Percentiles rank a stretch among this genome's conserved stretches.
These are phyloP conservation scores for Drosophila nr. fundita DNA, from an alignment of 2,888 invertebrate genomes.

Conservation along the genomic window DNA sequence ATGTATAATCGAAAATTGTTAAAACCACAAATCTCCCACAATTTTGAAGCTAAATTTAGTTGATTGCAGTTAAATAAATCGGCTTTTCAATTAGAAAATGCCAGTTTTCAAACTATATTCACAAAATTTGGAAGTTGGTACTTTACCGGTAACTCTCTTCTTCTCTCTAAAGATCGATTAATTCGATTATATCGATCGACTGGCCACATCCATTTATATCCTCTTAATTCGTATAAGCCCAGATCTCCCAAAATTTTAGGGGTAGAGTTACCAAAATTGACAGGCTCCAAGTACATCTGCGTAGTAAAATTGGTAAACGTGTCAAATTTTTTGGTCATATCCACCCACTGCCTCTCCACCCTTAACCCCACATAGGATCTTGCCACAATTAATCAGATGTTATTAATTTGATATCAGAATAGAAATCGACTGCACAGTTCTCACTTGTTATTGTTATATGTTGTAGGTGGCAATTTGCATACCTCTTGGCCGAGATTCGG, in stretches of 20 bases:
- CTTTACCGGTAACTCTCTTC: not conserved
- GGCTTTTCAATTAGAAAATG: not conserved
- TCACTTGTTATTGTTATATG: not conserved
- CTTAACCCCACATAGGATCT: not conserved
- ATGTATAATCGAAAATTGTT: not conserved
- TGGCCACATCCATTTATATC: too few relatives aligned
- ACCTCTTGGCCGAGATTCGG: slow-evolving; percentile 67
- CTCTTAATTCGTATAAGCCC: not conserved
- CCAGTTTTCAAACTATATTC: not conserved
- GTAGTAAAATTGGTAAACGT: not conserved
- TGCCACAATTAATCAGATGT: not conserved
- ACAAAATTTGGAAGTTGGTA: not conserved
- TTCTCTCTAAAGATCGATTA: not conserved
- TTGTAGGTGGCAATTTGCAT: too few relatives aligned
- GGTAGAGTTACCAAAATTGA: not conserved
- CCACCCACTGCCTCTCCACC: too few relatives aligned
- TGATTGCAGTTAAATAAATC: not conserved
- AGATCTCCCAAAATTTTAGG: not conserved
- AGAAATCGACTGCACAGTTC: not conserved
- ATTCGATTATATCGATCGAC: too few relatives aligned
- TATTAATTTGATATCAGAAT: not conserved
- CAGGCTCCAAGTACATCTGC: not conserved
- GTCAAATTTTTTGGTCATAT: not conserved
- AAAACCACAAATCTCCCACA: not conserved
- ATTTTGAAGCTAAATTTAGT: not conserved